A percentile compares a stretch with the other conserved stretches of the same genome.
These are phyloP conservation scores for Tetramorium simillimum DNA, from an alignment of 1,140 invertebrate species.

Conservation along the genomic window DNA sequence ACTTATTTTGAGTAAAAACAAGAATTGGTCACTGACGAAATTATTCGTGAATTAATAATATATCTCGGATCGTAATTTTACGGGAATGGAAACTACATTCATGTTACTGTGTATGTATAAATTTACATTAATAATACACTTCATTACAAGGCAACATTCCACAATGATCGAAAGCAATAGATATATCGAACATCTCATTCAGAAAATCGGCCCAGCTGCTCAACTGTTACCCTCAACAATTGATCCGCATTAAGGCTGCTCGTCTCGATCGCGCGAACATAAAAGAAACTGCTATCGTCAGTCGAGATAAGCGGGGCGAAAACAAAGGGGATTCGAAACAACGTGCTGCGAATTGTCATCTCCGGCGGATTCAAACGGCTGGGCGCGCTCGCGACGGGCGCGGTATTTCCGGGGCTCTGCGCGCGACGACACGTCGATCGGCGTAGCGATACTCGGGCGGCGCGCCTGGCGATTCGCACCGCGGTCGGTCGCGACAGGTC, in stretches of 20 bases:
- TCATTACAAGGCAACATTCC: background rate
- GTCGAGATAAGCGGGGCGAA: background rate
- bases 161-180: background rate
- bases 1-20: background rate
- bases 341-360: slow-evolving; percentile 62
- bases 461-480: slow-evolving; percentile 43
- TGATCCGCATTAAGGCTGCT: background rate
- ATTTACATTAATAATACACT: background rate
- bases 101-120: background rate
- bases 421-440: slow-evolving; percentile 73
- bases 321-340: slow-evolving; percentile 37
- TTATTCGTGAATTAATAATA: background rate
- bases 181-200: background rate
- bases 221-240: background rate
- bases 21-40: background rate
- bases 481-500: slow-evolving; percentile 31
- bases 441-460: slow-evolving; percentile 71
- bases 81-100: background rate
- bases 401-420: slow-evolving; percentile 84
- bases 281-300: background rate
- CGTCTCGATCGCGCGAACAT: background rate
- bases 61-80: background rate
- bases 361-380: slow-evolving; percentile 79
- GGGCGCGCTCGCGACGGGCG: slow-evolving; percentile 80
- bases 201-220: background rate